phyloP scores from a whole-genome alignment of 2,888 invertebrate species.

The Orthosia incerta region DNA sequence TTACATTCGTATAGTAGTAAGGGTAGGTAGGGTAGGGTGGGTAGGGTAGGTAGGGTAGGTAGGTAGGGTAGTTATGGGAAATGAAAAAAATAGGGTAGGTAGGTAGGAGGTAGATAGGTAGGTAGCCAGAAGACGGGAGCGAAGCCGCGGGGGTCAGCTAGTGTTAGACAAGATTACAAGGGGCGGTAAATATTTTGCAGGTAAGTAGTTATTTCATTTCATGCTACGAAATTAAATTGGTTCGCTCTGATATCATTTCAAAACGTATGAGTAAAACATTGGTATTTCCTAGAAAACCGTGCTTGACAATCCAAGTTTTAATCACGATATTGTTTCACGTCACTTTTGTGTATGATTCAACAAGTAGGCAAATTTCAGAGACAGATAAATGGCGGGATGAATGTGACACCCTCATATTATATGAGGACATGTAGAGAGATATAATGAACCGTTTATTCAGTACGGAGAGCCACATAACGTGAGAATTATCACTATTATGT shows the following conservation, averaged over 20 bases:
- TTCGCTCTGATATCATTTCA: not conserved
- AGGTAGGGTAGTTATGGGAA: too few species aligned
- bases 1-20: too few species aligned
- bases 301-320: not conserved
- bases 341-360: constrained; percentile 4
- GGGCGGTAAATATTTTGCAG: not conserved
- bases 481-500: constrained; percentile 22
- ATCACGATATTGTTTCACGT: not conserved
- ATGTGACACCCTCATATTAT: constrained; percentile 32
- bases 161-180: not conserved
- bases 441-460: constrained; percentile 25
- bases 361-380: constrained; percentile 22
- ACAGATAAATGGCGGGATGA: constrained; percentile 27
- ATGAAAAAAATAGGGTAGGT: too few species aligned
- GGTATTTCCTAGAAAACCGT: not conserved
- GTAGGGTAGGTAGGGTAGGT: too few species aligned
- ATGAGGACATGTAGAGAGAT: constrained; percentile 1
- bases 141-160: too few species aligned
- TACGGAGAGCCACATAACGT: constrained; percentile 4
- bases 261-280: not conserved
- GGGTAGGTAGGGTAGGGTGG: too few species aligned
- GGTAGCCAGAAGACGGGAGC: too few species aligned
- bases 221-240: not conserved
- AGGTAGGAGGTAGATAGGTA: too few species aligned
- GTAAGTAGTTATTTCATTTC: not conserved